phyloP scores from a whole-genome alignment of 2,888 invertebrate genomes.

The Cantharis flavilabris region DNA sequence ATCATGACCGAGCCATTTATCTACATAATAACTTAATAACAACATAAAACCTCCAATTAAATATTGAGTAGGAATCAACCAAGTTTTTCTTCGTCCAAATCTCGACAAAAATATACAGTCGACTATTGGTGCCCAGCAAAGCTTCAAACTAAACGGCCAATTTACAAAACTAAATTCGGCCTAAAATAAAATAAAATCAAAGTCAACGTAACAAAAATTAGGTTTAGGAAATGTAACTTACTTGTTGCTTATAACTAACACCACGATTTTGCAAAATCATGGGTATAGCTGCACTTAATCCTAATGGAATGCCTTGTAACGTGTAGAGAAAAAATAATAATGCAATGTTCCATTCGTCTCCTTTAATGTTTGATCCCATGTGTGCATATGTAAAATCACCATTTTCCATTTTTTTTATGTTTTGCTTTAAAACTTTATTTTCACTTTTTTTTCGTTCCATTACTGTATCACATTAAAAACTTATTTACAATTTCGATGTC shows the following conservation, averaged over 20 bases:
- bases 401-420: constrained; percentile 42
- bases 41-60: constrained; percentile 90
- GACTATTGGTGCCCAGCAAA: constrained; percentile 98
- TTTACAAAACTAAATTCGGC: constrained; percentile 91
- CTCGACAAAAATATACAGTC: constrained; percentile 84
- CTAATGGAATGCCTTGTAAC: constrained; percentile 93
- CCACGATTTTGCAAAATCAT: constrained; percentile 93
- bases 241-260: constrained; percentile 93
- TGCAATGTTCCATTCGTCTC: constrained; percentile 80
- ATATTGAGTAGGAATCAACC: constrained; percentile 94
- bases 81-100: constrained; percentile 93
- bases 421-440: constrained; percentile 32
- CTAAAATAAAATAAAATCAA: constrained; percentile 61
- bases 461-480: neutral
- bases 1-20: constrained; percentile 75
- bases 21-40: constrained; percentile 74
- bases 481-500: neutral
- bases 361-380: constrained; percentile 57
- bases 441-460: constrained; percentile 35
- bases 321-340: constrained; percentile 91
- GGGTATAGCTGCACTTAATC: constrained; percentile 91
- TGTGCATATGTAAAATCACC: constrained; percentile 36
- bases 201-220: neutral
- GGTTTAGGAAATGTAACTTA: constrained; percentile 40
- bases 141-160: constrained; percentile 92